These are phyloP conservation scores for Cydia splendana DNA, from an alignment of 1,140 invertebrate genomes.

Conservation along the genomic window DNA sequence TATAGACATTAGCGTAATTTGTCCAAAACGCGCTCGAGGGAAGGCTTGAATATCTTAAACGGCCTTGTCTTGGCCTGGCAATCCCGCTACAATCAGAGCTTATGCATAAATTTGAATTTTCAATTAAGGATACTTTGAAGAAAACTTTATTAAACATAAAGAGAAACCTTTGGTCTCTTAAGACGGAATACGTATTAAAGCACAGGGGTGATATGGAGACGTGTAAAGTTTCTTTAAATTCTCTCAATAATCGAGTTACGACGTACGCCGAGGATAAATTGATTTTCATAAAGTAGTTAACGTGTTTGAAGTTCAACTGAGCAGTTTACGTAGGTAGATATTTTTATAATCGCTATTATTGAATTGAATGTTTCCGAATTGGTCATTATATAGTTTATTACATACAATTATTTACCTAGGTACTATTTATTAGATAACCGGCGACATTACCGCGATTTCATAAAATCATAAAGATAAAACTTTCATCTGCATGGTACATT, in stretches of 20 bases:
- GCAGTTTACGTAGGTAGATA: no score
- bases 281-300: no score
- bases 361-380: no score
- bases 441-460: no score
- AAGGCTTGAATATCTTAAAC: constrained; percentile 67
- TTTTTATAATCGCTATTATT: no score
- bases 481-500: no score
- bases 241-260: neutral
- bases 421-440: no score
- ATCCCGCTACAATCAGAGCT: constrained; percentile 74
- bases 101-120: constrained; percentile 80
- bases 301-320: no score
- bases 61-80: constrained; percentile 52
- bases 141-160: constrained; percentile 79
- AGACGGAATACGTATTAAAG: constrained; percentile 74
- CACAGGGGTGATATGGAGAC: constrained; percentile 47
- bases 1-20: constrained; percentile 67
- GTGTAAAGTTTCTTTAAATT: neutral
- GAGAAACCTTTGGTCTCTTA: constrained; percentile 77
- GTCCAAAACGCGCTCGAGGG: constrained; percentile 47
- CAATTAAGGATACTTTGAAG: constrained; percentile 79
- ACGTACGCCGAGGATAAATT: no score
- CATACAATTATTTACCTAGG: no score
- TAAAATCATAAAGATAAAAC: no score
- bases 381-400: no score